Evolutionary conservation across 2,113 vertebrate genomes (phyloP).

Genomic region (Cheilinus undulatus): DNA sequence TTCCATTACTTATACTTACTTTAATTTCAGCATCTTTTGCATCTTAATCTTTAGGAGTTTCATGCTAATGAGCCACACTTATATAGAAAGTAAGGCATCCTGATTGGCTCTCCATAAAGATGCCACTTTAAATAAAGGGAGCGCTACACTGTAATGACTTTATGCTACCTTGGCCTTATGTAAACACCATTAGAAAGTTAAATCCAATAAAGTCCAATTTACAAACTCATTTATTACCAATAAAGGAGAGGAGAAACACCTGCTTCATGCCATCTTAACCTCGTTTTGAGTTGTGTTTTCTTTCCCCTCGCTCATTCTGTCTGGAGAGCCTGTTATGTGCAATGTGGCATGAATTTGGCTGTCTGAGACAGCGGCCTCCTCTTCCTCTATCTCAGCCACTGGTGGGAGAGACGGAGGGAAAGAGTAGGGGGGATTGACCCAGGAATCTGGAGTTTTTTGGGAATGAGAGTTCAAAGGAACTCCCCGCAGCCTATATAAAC

Average conservation of each 20-base stretch:
- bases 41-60: too few relatives aligned
- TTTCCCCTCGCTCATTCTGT: slow-evolving; percentile 49
- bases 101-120: slow-evolving; percentile 46
- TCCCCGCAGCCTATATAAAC: slow-evolving; percentile 85
- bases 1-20: too few relatives aligned
- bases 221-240: slow-evolving; percentile 82
- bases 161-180: slow-evolving; percentile 56
- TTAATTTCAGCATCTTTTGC: too few relatives aligned
- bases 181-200: slow-evolving; percentile 74
- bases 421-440: slow-evolving; percentile 67
- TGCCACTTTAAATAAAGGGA: slow-evolving; percentile 20
- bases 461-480: slow-evolving; percentile 84
- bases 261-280: slow-evolving; percentile 72
- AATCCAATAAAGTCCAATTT: slow-evolving; percentile 81
- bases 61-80: too few relatives aligned
- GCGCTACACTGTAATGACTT: slow-evolving; percentile 25
- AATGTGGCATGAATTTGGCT: slow-evolving; percentile 79
- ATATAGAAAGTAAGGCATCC: slow-evolving; percentile 53
- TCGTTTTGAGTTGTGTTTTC: slow-evolving; percentile 62
- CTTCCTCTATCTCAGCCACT: slow-evolving; percentile 71
- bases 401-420: slow-evolving; percentile 58
- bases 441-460: slow-evolving; percentile 76
- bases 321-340: slow-evolving; percentile 50
- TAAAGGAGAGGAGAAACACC: slow-evolving; percentile 78
- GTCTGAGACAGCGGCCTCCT: slow-evolving; percentile 76